Evolutionary conservation across 2,113 vertebrate genomes (phyloP).

Genomic region (Eira barbara): DNA sequence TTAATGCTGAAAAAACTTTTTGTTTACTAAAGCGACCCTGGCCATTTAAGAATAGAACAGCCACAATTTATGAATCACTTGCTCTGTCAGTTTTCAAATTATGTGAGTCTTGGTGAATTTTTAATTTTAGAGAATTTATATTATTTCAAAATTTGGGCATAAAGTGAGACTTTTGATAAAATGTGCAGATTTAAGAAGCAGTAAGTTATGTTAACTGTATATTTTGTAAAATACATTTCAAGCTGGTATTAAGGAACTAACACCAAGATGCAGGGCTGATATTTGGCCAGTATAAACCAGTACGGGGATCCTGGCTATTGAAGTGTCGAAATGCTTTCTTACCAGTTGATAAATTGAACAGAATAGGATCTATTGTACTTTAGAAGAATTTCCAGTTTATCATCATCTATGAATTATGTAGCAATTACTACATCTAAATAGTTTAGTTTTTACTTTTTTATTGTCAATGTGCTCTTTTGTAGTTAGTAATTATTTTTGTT

Average conservation of each 20-base stretch:
- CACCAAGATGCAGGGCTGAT: background rate
- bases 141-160: constrained; percentile 6
- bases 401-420: background rate
- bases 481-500: constrained; percentile 32
- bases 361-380: background rate
- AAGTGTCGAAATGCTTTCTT: constrained; percentile 27
- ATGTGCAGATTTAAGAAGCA: background rate
- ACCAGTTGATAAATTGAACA: constrained; percentile 25
- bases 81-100: background rate
- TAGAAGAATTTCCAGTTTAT: constrained; percentile 30
- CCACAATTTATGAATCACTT: background rate
- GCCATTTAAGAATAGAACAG: background rate
- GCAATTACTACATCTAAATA: constrained; percentile 8
- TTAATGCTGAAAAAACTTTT: background rate
- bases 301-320: constrained; percentile 5
- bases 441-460: constrained; percentile 52
- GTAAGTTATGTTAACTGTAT: background rate
- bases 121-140: background rate
- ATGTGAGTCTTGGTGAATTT: background rate
- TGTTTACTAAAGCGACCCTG: background rate
- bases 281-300: background rate
- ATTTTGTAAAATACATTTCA: constrained; percentile 45
- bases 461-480: constrained; percentile 50
- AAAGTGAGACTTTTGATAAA: background rate
- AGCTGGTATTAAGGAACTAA: background rate